Percentiles rank a stretch among this genome's conserved stretches.
Evolutionary conservation across 1,140 invertebrate species (phyloP).

Genomic region (Bathynomus jamesi): DNA sequence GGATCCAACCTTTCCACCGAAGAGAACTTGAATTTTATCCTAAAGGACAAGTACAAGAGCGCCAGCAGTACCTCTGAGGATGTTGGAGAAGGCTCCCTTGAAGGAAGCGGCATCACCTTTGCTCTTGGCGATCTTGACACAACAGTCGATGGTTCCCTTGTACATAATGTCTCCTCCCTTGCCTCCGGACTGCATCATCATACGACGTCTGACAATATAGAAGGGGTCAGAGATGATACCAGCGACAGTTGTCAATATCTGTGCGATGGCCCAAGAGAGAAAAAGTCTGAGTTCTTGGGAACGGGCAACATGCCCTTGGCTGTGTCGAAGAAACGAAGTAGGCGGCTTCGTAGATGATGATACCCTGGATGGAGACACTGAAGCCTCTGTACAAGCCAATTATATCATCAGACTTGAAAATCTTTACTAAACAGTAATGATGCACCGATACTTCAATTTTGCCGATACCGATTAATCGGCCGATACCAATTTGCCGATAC

Average conservation of each 20-base stretch:
- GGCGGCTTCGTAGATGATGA: constrained; percentile 79
- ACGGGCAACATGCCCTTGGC: constrained; percentile 76
- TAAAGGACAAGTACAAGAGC: constrained; percentile 73
- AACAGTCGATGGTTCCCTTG: constrained; percentile 71
- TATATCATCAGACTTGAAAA: constrained; percentile 78
- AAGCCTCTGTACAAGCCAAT: constrained; percentile 86
- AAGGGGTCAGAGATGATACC: constrained; percentile 89
- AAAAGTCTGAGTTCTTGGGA: constrained; percentile 71
- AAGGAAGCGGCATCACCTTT: constrained; percentile 71
- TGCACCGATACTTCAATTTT: no score
- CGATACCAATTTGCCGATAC: no score
- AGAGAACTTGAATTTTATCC: constrained; percentile 63
- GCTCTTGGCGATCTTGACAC: constrained; percentile 61
- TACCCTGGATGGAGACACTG: constrained; percentile 82
- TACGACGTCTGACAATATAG: constrained; percentile 83
- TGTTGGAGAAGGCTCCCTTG: constrained; percentile 71
- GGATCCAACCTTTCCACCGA: constrained; percentile 32
- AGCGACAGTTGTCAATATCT: constrained; percentile 73
- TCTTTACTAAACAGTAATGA: constrained; percentile 81
- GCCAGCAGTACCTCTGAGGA: constrained; percentile 66
- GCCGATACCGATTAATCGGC: no score
- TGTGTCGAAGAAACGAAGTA: constrained; percentile 94
- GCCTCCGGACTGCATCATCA: constrained; percentile 85
- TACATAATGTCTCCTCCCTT: constrained; percentile 65
- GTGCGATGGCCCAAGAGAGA: constrained; percentile 82